Base-by-base conservation (phyloP, 2,113 vertebrate species). In the Galemys pyrenaicus region DNA sequence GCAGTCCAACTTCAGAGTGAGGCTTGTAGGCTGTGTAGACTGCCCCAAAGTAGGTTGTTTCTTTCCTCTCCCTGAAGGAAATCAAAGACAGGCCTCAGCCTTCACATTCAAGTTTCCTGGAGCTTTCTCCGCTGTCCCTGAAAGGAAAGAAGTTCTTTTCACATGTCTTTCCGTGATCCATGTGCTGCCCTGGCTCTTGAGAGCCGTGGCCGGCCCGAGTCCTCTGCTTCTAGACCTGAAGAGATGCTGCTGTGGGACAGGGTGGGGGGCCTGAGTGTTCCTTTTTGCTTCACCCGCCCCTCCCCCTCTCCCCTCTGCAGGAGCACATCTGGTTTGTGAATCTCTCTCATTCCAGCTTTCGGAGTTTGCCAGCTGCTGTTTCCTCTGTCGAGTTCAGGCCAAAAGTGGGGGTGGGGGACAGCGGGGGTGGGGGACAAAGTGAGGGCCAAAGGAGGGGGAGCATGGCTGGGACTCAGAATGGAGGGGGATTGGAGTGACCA, bases 321-420 rank as follows among this genome's bases (percentile, higher is more conserved):
- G 92, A 56, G 91, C 97, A 98, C 98, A 98, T 98, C 98, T 98
- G 98, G 96, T 98, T 98, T 98, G 98, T 78, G 95, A 97, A 98
- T 98, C 95, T 97, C 2, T 41, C 97, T 98, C 97, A 96, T 98
- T 98, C 97, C 98, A 97, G 96, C 35, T 98, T 75, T 22, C 71
- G 44, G 98, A 98, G 98, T 98, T 97, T 98, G 98, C 98, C 97
- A 97, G 97, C 97, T 24, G 65, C 97, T 10, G 97, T 97, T 98
- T 98, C 98, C 98, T 98, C 95, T 95, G 94, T 75, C 5, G 77
- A 96, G 94, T 62, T 92, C 89, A 64, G 82, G 97, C 97, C 62
- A 92, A 97, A 96, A 96, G 60, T 96, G 96, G 96, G 96, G 96
- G 96, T 95, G 94, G 96, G 97, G 96, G 91, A 73, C 79, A 91